These are phyloP conservation scores for Sinocyclocheilus rhinocerous DNA, from an alignment of 2,113 vertebrate species.

Conservation along the genomic window DNA sequence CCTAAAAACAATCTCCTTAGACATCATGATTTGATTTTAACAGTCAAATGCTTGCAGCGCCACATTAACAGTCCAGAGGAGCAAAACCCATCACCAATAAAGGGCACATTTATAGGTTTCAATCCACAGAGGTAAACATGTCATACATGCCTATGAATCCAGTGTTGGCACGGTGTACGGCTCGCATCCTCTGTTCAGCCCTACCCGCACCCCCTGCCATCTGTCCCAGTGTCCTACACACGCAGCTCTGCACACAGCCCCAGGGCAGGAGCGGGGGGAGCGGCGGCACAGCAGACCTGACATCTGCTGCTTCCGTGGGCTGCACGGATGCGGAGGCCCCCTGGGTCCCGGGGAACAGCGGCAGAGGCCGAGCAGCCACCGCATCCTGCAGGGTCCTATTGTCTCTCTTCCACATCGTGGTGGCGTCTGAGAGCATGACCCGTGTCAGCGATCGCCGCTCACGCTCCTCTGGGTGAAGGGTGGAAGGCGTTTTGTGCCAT, in stretches of 20 bases:
- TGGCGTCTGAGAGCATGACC: constrained; percentile 28
- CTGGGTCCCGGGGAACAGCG: constrained; percentile 36
- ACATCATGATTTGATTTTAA: too few species aligned
- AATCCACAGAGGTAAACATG: constrained; percentile 61
- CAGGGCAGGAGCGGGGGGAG: constrained; percentile 48
- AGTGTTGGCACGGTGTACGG: constrained; percentile 31
- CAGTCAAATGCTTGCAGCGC: neutral
- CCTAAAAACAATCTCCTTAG: neutral
- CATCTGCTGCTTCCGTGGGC: constrained; percentile 60
- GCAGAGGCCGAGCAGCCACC: neutral
- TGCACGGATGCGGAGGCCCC: constrained; percentile 47
- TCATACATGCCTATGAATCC: constrained; percentile 53
- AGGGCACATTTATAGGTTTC: constrained; percentile 56
- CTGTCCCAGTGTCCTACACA: constrained; percentile 58
- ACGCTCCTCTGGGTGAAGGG: constrained; percentile 31
- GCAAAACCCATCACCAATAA: constrained; percentile 44
- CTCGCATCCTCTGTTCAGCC: too few species aligned
- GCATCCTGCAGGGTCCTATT: constrained; percentile 40
- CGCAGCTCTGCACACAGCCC: constrained; percentile 56
- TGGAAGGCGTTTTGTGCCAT: constrained; percentile 47
- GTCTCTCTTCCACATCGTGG: constrained; percentile 46
- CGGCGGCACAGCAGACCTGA: constrained; percentile 42
- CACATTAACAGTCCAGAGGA: constrained; percentile 47
- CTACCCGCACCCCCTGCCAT: constrained; percentile 55
- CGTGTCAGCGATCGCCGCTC: constrained; percentile 29